Evolutionary conservation across 2,888 invertebrate species (phyloP).

Genomic region (Leptothorax acervorum): DNA sequence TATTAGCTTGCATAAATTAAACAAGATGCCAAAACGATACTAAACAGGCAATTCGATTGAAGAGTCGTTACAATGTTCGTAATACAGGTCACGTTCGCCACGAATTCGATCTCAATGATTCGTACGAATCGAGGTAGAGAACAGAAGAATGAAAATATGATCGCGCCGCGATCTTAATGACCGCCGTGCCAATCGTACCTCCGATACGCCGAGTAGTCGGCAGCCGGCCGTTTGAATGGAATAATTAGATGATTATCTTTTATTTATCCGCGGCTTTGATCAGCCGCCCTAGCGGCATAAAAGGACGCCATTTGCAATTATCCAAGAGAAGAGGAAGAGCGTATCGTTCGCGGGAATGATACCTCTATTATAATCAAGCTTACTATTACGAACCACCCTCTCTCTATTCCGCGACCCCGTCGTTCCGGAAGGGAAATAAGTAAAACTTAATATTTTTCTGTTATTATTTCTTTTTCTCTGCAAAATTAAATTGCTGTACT

Average conservation of each 20-base stretch:
- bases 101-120: conserved; percentile 67
- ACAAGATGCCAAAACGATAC: conserved; percentile 20
- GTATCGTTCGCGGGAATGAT: conserved; percentile 82
- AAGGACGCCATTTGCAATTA: conserved; percentile 84
- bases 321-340: conserved; percentile 78
- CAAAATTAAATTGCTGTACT: neutral
- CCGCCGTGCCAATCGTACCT: conserved; percentile 71
- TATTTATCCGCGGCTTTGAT: conserved; percentile 83
- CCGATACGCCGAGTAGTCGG: conserved; percentile 63
- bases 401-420: conserved; percentile 38
- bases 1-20: conserved; percentile 16
- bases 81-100: conserved; percentile 54
- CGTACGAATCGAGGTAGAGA: conserved; percentile 62
- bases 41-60: conserved; percentile 23
- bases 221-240: conserved; percentile 77
- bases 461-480: neutral
- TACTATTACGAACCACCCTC: conserved; percentile 80
- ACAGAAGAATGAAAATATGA: conserved; percentile 69
- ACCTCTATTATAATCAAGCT: conserved; percentile 85
- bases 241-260: conserved; percentile 84
- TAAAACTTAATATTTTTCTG: conserved; percentile 26
- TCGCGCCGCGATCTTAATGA: conserved; percentile 76
- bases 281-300: conserved; percentile 76
- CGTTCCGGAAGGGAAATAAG: conserved; percentile 68
- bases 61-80: conserved; percentile 41